Base-by-base conservation (phyloP, 2,113 vertebrate species). In the Thoracochromis brauschi region DNA sequence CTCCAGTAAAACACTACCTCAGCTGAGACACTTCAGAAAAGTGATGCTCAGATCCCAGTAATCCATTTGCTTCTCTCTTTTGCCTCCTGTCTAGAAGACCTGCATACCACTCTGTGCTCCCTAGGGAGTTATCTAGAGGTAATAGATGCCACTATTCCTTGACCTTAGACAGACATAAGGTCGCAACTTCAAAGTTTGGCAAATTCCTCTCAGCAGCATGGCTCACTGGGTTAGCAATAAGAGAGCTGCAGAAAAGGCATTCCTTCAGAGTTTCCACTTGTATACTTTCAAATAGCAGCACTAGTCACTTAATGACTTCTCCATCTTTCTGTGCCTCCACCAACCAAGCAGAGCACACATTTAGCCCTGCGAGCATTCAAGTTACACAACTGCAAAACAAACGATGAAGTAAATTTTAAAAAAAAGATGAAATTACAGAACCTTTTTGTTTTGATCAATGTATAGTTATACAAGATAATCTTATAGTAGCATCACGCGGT, bases 121-220 rank as follows among this genome's bases (percentile, higher is more conserved):
- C 87, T 4, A 47, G 90, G 55, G 87, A 91, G 83, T 58, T 60
- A 73, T 87, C 81, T 75, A 26, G 51, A 85, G 82, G 92, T 92
- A 94, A 96, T 51, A 42, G 87, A 95, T 86, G 93, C 93, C 88
- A 82, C 84, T 71, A 57, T 83, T 79, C 47, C 58, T 84, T 86
- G 86, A 83, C 88, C 90, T 90, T 10, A 68, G 29, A 82, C 49
- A 26, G 71, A 86, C 33, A 89, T 78, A 93, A 95, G 94, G 94
- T 95, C 92, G 92, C 83, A 54, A 73, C 92, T 94, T 95, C 92
- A 94, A 94, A 92, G 93, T 85, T 89, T 60, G 85, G 83, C 65
- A 84, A 84, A 85, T 91, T 91, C 91, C 87, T 82, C 65, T 75
- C 8, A 79, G 86, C 83, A 86, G 85, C 73, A 84, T 4, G 83